These are phyloP conservation scores for Tenthredo amoena DNA, from an alignment of 2,888 invertebrate species.

Conservation along the genomic window DNA sequence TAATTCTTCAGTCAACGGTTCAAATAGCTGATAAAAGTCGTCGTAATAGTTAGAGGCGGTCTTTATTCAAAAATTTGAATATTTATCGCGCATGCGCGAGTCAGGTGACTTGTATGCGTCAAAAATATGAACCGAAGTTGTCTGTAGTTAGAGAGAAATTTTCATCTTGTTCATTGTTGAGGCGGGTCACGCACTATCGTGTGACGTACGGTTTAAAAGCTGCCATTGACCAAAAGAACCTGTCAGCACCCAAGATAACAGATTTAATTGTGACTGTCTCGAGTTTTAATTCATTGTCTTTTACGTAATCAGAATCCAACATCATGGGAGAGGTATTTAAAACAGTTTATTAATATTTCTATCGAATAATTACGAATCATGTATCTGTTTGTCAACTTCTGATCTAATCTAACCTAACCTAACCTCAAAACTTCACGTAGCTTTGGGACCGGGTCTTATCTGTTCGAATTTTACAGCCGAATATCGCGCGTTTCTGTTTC, in stretches of 20 bases:
- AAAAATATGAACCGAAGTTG: background rate
- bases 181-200: background rate
- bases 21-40: too few relatives aligned
- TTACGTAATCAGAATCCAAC: background rate
- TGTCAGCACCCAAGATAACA: background rate
- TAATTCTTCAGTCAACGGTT: too few relatives aligned
- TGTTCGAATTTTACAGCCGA: background rate
- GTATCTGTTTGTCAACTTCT: background rate
- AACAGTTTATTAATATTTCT: background rate
- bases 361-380: background rate
- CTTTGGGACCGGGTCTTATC: background rate
- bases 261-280: background rate
- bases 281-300: background rate
- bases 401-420: background rate
- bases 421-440: conserved; percentile 14
- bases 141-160: background rate
- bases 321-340: conserved; percentile 16
- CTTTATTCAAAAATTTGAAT: background rate
- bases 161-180: background rate
- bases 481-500: background rate
- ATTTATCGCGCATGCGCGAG: background rate
- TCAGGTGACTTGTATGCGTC: background rate
- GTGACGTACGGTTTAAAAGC: background rate
- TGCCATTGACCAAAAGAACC: background rate
- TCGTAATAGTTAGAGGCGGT: background rate